Conservation (phyloP, 2,888 invertebrate genomes). For the Belgica antarctica region DNA sequence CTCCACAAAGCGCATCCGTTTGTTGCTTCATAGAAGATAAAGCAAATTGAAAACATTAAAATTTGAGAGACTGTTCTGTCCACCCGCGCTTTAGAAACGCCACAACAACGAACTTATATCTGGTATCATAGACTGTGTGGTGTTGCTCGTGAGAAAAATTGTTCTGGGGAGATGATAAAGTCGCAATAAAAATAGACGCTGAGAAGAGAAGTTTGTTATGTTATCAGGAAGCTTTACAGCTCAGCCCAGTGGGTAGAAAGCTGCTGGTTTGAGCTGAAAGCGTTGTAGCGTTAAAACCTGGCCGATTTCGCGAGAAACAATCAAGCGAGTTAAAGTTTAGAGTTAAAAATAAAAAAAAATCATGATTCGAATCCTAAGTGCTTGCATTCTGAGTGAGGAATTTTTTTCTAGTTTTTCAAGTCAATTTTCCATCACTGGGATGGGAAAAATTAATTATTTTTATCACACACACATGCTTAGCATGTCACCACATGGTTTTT, state of each 20-base stretch:
- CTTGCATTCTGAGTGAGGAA: too few relatives aligned
- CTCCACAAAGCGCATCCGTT: constrained; percentile 27
- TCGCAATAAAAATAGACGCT: constrained; percentile 23
- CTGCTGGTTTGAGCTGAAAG: too few relatives aligned
- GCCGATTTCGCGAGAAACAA: too few relatives aligned
- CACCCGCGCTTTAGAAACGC: not conserved
- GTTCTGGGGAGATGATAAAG: constrained; percentile 9
- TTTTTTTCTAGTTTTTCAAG: too few relatives aligned
- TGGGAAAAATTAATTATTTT: too few relatives aligned
- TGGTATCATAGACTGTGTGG: constrained; percentile 2
- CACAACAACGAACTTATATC: not conserved
- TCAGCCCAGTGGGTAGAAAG: too few relatives aligned
- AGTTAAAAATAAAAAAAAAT: too few relatives aligned
- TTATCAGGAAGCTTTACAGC: constrained; percentile 20
- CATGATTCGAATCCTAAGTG: too few relatives aligned
- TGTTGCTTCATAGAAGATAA: not conserved
- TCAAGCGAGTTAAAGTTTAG: too few relatives aligned
- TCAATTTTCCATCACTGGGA: too few relatives aligned
- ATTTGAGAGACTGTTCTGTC: constrained; percentile 1
- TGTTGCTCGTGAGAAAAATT: constrained; percentile 3
- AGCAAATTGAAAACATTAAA: constrained; percentile 17
- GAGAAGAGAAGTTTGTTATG: not conserved
- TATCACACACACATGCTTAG: too few relatives aligned
- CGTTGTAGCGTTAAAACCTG: too few relatives aligned
- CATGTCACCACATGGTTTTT: constrained; percentile 11